phyloP scores from a whole-genome alignment of 2,888 invertebrate species.

The Ophraella communa region DNA sequence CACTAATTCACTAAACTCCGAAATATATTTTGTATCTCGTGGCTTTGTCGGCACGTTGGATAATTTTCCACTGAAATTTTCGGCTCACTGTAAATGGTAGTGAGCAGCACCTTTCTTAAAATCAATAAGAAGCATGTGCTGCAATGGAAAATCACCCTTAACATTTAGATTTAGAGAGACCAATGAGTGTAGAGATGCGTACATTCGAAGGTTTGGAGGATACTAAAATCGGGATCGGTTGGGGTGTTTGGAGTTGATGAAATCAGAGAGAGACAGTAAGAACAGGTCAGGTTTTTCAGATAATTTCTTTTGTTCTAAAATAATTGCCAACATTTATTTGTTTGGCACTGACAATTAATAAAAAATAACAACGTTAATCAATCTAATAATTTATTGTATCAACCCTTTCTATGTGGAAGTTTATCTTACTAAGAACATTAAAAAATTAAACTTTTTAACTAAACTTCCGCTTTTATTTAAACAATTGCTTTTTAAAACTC shows the following conservation, averaged over 20 bases:
- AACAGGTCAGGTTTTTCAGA: neutral
- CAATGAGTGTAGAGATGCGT: constrained; percentile 23
- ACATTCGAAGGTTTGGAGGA: constrained; percentile 34
- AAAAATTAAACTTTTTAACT: no score
- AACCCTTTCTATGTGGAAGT: no score
- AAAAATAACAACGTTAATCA: no score
- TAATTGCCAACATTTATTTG: no score
- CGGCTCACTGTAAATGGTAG: constrained; percentile 21
- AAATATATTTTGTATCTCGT: neutral
- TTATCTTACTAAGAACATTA: no score
- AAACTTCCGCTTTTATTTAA: no score
- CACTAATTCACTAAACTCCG: constrained; percentile 5
- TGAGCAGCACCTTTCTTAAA: constrained; percentile 21
- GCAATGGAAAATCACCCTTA: constrained; percentile 31
- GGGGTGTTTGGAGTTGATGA: constrained; percentile 32
- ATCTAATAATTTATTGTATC: no score
- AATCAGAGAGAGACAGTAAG: constrained; percentile 12
- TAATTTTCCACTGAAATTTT: constrained; percentile 15
- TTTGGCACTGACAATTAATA: no score
- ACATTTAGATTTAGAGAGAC: constrained; percentile 11
- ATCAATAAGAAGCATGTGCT: constrained; percentile 39
- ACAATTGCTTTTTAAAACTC: no score
- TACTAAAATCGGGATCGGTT: constrained; percentile 41
- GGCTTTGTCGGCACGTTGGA: neutral
- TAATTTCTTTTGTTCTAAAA: no score